A percentile compares a stretch with the other conserved stretches of the same genome.
Evolutionary conservation across 2,888 invertebrate species (phyloP).

Genomic region (Drosophila niveifrons): DNA sequence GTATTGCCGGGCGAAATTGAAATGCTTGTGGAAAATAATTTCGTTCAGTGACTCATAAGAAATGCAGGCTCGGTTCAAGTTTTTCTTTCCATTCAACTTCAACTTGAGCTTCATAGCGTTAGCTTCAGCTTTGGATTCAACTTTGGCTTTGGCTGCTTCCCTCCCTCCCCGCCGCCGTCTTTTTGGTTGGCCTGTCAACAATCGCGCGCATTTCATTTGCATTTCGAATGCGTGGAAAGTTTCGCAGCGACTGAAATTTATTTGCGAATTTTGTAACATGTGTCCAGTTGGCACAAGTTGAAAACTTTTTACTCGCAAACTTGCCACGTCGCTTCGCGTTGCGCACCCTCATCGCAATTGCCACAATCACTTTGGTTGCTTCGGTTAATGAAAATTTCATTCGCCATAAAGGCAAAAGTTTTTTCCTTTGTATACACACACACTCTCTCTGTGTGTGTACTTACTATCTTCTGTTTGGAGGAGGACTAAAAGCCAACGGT

Average conservation of each 20-base stretch:
- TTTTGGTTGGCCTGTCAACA: conserved; percentile 61
- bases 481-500: conserved; percentile 41
- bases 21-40: conserved; percentile 76
- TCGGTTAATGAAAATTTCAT: conserved; percentile 79
- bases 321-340: conserved; percentile 36
- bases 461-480: conserved; percentile 8
- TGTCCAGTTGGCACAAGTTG: conserved; percentile 74
- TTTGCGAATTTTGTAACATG: conserved; percentile 79
- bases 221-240: conserved; percentile 72
- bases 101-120: conserved; percentile 19
- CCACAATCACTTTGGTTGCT: conserved; percentile 74
- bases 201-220: conserved; percentile 78
- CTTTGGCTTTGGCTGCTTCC: conserved; percentile 2
- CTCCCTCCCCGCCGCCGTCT: not conserved
- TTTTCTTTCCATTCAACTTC: conserved; percentile 33
- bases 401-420: conserved; percentile 63
- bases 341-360: conserved; percentile 29
- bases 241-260: conserved; percentile 67
- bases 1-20: conserved; percentile 75
- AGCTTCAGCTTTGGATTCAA: conserved; percentile 4
- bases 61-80: conserved; percentile 68
- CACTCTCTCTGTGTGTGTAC: no score
- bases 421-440: conserved; percentile 17
- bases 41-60: conserved; percentile 67
- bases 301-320: conserved; percentile 74